Evolutionary conservation across 1,140 invertebrate genomes (phyloP).

Genomic region (Harpegnathos saltator): DNA sequence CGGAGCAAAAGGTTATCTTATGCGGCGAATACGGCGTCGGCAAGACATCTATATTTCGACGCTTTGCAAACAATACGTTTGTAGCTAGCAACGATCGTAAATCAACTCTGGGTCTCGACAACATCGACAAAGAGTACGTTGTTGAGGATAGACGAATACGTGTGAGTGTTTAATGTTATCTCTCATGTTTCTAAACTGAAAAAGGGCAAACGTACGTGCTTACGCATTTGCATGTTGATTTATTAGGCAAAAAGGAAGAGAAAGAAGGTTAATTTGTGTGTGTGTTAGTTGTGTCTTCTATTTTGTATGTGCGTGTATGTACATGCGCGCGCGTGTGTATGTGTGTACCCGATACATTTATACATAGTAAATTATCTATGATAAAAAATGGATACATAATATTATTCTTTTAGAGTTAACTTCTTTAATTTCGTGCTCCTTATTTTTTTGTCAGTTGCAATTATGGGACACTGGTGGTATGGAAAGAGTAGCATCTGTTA

Average conservation of each 20-base stretch:
- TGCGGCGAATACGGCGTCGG: slow-evolving; percentile 98
- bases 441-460: slow-evolving; percentile 89
- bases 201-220: neutral
- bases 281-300: too few species aligned
- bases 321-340: too few species aligned
- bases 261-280: neutral
- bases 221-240: neutral
- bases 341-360: neutral
- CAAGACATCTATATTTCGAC: slow-evolving; percentile 96
- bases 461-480: slow-evolving; percentile 97
- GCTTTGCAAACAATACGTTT: slow-evolving; percentile 96
- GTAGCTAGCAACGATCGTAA: slow-evolving; percentile 92
- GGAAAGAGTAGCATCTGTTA: slow-evolving; percentile 97
- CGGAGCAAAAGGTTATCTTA: slow-evolving; percentile 97
- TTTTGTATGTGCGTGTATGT: neutral
- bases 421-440: slow-evolving; percentile 34
- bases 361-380: neutral
- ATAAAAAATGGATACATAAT: neutral
- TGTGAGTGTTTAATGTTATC: slow-evolving; percentile 85
- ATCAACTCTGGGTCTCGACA: slow-evolving; percentile 96
- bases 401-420: slow-evolving; percentile 3
- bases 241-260: neutral
- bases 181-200: neutral
- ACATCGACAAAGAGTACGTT: slow-evolving; percentile 93
- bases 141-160: slow-evolving; percentile 92